Evolutionary conservation across 1,140 invertebrate genomes (phyloP).

Genomic region (Palaemon carinicauda): DNA sequence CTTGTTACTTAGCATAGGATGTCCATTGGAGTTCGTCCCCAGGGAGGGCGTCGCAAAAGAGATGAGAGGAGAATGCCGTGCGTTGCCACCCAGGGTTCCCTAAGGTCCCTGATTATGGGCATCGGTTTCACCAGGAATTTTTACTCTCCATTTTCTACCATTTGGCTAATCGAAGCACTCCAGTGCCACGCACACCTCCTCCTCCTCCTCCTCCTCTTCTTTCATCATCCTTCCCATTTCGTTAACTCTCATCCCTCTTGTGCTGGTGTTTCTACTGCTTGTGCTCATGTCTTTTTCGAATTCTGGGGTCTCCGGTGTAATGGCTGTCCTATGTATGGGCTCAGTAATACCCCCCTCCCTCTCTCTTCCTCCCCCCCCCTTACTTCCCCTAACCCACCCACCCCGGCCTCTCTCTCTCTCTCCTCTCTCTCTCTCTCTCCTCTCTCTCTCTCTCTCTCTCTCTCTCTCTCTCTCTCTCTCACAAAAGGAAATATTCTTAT

Average conservation of each 20-base stretch:
- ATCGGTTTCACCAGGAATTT: slow-evolving; percentile 21
- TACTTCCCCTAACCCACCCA: too few relatives aligned
- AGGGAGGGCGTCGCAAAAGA: neutral
- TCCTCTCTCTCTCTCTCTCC: neutral
- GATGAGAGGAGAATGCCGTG: neutral
- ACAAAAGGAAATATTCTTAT: too few relatives aligned
- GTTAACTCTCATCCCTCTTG: neutral
- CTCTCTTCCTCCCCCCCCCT: neutral
- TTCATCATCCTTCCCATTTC: neutral
- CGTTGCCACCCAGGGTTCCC: slow-evolving; percentile 9
- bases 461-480: neutral
- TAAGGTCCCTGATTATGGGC: neutral
- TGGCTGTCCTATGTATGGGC: too few relatives aligned
- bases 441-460: neutral
- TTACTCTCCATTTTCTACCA: slow-evolving; percentile 16
- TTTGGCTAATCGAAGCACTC: slow-evolving; percentile 17
- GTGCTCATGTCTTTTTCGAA: too few relatives aligned
- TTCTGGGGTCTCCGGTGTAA: too few relatives aligned
- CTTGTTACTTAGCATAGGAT: too few relatives aligned
- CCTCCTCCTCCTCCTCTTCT: neutral
- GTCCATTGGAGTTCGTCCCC: too few relatives aligned
- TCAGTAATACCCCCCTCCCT: neutral
- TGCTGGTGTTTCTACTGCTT: too few relatives aligned
- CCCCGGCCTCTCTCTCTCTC: neutral
- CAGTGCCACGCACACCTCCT: neutral